Evolutionary conservation across 23 tunicate genomes (phyloP).

Genomic region (Styela plicata): DNA sequence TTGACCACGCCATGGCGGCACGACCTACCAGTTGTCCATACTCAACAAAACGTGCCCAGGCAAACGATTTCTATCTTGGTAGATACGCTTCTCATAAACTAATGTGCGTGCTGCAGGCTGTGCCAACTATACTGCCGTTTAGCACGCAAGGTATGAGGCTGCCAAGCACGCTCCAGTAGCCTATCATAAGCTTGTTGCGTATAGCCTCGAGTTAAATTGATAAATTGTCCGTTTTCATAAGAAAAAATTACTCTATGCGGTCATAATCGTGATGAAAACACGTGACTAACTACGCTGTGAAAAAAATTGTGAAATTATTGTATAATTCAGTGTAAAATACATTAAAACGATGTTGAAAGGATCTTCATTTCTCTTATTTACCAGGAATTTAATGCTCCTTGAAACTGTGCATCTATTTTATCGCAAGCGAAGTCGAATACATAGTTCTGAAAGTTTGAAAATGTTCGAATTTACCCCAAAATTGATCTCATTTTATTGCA

Average conservation of each 20-base stretch:
- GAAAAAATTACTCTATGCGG: background rate
- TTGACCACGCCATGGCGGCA: no score
- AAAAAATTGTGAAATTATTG: background rate
- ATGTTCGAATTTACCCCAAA: no score
- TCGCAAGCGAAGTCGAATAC: background rate
- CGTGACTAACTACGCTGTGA: background rate
- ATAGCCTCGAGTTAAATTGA: background rate
- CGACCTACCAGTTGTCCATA: no score
- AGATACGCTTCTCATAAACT: no score
- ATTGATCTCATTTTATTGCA: background rate
- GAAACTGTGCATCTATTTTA: background rate
- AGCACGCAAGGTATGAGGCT: background rate
- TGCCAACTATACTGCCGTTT: background rate
- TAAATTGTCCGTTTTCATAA: background rate
- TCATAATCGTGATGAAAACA: background rate
- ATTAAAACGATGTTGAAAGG: no score
- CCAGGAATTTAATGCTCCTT: no score
- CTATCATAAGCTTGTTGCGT: background rate
- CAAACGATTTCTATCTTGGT: no score
- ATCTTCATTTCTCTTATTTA: no score
- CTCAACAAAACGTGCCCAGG: no score
- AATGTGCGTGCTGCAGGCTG: no score
- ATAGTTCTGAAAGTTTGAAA: background rate
- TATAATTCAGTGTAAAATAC: background rate
- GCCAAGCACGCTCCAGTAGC: background rate